A percentile compares a stretch with the other conserved stretches of the same genome.
Conservation (phyloP, 2,797 vertebrate genomes). For the Gymnoscopelus braueri region DNA sequence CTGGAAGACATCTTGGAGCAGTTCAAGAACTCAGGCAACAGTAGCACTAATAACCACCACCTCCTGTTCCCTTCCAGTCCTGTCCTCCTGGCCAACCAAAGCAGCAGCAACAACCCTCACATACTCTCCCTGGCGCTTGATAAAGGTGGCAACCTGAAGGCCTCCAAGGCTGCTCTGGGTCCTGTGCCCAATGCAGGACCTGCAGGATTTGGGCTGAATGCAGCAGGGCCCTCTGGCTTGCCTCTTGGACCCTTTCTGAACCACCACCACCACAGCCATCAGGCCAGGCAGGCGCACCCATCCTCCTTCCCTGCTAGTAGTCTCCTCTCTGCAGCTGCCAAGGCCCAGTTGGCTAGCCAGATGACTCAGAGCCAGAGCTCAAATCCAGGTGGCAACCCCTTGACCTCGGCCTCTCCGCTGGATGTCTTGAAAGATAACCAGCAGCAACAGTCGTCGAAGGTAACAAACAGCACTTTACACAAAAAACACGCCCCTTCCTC, state of each 20-base stretch:
- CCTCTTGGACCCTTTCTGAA: conserved; percentile 81
- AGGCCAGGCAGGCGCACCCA: conserved; percentile 73
- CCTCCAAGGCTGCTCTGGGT: conserved; percentile 57
- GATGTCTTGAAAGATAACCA: conserved; percentile 74
- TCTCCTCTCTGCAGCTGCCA: conserved; percentile 90
- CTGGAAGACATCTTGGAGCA: conserved; percentile 84
- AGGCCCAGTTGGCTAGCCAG: conserved; percentile 89
- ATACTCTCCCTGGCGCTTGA: conserved; percentile 60
- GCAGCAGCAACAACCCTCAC: conserved; percentile 76
- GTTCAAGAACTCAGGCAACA: conserved; percentile 83
- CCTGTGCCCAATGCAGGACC: conserved; percentile 52
- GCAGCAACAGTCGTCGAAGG: conserved; percentile 77
- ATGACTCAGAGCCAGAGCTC: conserved; percentile 73
- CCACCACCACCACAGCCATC: conserved; percentile 79
- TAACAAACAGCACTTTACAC: conserved; percentile 94
- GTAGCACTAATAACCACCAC: conserved; percentile 75
- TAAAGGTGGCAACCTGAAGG: conserved; percentile 45
- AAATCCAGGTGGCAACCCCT: conserved; percentile 53
- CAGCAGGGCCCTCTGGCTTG: conserved; percentile 71
- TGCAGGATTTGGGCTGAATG: conserved; percentile 59
- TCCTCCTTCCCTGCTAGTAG: conserved; percentile 90
- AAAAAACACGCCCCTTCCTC: conserved; percentile 77
- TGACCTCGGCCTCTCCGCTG: conserved; percentile 56
- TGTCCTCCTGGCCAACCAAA: conserved; percentile 79
- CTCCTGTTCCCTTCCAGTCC: conserved; percentile 57